Base-by-base conservation (phyloP, 2,797 vertebrate genomes). In the Limnodromus scolopaceus region DNA sequence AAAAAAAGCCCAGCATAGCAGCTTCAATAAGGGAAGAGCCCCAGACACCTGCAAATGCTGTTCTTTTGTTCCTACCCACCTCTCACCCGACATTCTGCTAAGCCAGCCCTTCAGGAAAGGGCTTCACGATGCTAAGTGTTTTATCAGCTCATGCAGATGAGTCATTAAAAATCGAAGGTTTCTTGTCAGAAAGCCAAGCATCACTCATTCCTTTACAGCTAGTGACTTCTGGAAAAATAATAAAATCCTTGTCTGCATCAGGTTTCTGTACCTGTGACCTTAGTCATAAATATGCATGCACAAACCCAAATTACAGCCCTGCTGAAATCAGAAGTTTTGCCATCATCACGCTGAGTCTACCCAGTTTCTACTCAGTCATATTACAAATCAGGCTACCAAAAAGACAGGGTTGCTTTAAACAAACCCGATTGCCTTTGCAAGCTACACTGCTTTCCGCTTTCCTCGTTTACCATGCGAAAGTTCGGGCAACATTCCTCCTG, bases 401-500 rank as follows among this genome's bases (percentile, higher is more conserved):
- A 93, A 61, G 36, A 61, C 45, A 81, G 58, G 28, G 53, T 10
- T 66, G 18, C 27, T 94, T 82, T 74, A 95, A 94, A 70, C 54
- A 72, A 92, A 87, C 38, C 63, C 39, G 3, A 51, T 38, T 74
- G 89, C 87, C 68, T 91, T 74, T 72, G 66, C 53, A 38, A 96
- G 93, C 53, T 46, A 75, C 63, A 69, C 60, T 41, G 72, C 79
- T 87, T 84, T 77, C 69, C 63, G 66, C 82, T 94, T 95, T n/a
- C 66, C 85, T 80, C 55, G 2, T 87, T 84, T 77, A 55, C 48
- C 72, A 76, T 38, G 34, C 3, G 20, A 84, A 91, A 97, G 95
- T 93, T 96, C 82, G 95, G 87, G 88, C 77, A 97, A 91, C 84
- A 70, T 95, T 93, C 63, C 84, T 89, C 87, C 69, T 94, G 95